Conservation (phyloP, 2,888 invertebrate species). For the Agonopterix arenella region DNA sequence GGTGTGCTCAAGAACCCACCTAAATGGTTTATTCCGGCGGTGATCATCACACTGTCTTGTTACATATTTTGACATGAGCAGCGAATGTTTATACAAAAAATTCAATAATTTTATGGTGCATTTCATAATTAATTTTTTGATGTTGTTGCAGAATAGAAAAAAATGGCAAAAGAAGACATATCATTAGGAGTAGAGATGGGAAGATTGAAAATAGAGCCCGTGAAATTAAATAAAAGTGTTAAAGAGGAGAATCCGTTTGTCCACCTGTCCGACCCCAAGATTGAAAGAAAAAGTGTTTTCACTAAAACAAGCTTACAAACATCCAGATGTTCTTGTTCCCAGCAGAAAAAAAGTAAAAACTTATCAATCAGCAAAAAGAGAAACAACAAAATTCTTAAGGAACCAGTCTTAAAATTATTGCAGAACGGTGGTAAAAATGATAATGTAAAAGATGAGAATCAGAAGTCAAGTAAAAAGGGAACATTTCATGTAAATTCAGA, state of each 20-base stretch:
- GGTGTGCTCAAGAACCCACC: no score
- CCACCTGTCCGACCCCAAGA: slow-evolving; percentile 17
- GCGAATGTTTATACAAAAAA: no score
- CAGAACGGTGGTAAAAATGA: slow-evolving; percentile 29
- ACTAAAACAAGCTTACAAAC: slow-evolving; percentile 25
- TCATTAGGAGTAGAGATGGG: slow-evolving; percentile 71
- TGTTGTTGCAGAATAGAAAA: slow-evolving; percentile 6
- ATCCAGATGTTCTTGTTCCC: slow-evolving; percentile 43
- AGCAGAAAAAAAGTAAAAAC: slow-evolving; percentile 34
- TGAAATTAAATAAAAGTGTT: slow-evolving; percentile 33
- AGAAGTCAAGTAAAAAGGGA: slow-evolving; percentile 21
- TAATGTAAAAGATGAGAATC: slow-evolving; percentile 18
- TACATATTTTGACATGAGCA: no score
- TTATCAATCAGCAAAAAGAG: slow-evolving; percentile 52
- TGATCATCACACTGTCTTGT: no score
- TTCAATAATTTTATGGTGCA: no score
- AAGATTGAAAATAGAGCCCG: slow-evolving; percentile 74
- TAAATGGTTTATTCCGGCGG: no score
- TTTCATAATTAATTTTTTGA: no score
- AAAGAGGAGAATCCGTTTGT: slow-evolving; percentile 52
- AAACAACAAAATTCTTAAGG: slow-evolving; percentile 68
- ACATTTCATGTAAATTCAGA: slow-evolving; percentile 29
- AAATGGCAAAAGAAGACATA: slow-evolving; percentile 66
- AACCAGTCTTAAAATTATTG: slow-evolving; percentile 74
- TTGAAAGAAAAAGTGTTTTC: slow-evolving; percentile 19